Base-by-base conservation (phyloP, 2,888 invertebrate species). In the Cosmopolites sordidus region DNA sequence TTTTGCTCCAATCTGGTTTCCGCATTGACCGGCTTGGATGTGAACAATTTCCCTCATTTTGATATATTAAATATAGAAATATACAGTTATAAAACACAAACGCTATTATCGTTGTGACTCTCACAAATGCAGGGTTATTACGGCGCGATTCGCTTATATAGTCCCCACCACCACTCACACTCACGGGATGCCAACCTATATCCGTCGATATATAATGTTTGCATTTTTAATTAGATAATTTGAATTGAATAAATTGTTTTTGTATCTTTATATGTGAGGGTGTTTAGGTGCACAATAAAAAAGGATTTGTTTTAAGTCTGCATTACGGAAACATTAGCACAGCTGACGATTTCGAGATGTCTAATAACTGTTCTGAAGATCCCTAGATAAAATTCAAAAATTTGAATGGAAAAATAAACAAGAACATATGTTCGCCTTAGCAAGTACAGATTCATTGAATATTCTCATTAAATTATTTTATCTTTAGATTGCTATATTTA, bases 11-110 rank as follows among this genome's bases (percentile, higher is more conserved):
- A 93, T 92, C 76, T 93, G 92, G 74, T 84, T 84, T 61, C 84
- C 84, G 72, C 84, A 84, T 73, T 84, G 83, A 58, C 84, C 83
- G 65, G 87, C 91, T 75, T 93, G 92, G 61, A 92, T 79, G 75
- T 92, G 92, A 64, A 92, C 91, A 68, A 93, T 92, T 85, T 93
- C 92, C 79, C 92, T 85, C 92, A 93, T 92, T 63, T 68, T 76
- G 64, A 61, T 61, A 51, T 58, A 57, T 62, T 59, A 60, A 64
- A 59, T 56, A 49, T 67, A 68, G 63, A 69, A 69, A 69, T 68
- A 69, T 68, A 58, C 63, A 61, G 64, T 61, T 56, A 40, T 14
- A 16, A 15, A 40, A 40, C 15, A 40, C 40, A 40, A 40, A 49
- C 63, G 61, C 56, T 62, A 43, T 56, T 53, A 45, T 57, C 62